These are phyloP conservation scores for Pangasianodon hypophthalmus DNA, from an alignment of 2,113 vertebrate genomes.

Conservation along the genomic window DNA sequence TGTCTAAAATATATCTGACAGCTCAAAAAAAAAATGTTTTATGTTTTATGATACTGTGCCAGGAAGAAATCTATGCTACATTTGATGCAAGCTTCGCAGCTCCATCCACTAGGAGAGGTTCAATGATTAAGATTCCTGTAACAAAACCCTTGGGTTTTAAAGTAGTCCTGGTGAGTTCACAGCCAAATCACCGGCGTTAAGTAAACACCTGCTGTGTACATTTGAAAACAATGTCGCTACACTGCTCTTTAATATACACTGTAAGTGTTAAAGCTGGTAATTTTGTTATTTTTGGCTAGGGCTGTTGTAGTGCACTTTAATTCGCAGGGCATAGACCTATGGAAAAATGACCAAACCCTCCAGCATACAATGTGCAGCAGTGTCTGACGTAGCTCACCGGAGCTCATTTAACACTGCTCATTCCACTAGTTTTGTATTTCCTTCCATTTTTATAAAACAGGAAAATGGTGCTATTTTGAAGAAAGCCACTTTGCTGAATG, in stretches of 20 bases:
- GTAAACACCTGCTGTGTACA: conserved; percentile 7
- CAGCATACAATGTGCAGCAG: not conserved
- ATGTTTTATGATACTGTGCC: not conserved
- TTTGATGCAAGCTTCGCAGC: not conserved
- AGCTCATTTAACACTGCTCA: not conserved
- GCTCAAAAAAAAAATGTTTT: not conserved
- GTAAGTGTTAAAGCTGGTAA: conserved; percentile 39
- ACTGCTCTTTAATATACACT: not conserved
- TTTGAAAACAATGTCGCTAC: not conserved
- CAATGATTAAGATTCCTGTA: conserved; percentile 55
- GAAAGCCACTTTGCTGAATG: not conserved
- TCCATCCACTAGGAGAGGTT: not conserved
- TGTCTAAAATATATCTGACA: not conserved
- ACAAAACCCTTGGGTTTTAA: conserved; percentile 18
- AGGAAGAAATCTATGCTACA: not conserved
- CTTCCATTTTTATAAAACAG: not conserved
- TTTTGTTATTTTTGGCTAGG: not conserved
- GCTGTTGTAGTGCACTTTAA: not conserved
- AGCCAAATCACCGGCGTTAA: not conserved
- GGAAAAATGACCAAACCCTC: not conserved
- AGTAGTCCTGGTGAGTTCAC: not conserved
- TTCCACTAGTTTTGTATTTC: not conserved
- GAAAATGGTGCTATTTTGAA: not conserved
- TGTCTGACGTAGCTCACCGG: not conserved
- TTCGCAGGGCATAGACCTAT: not conserved